Percentiles rank a stretch among this genome's conserved stretches.
phyloP scores from a whole-genome alignment of 2,113 vertebrate genomes.

The Dunckerocampus dactyliophorus region DNA sequence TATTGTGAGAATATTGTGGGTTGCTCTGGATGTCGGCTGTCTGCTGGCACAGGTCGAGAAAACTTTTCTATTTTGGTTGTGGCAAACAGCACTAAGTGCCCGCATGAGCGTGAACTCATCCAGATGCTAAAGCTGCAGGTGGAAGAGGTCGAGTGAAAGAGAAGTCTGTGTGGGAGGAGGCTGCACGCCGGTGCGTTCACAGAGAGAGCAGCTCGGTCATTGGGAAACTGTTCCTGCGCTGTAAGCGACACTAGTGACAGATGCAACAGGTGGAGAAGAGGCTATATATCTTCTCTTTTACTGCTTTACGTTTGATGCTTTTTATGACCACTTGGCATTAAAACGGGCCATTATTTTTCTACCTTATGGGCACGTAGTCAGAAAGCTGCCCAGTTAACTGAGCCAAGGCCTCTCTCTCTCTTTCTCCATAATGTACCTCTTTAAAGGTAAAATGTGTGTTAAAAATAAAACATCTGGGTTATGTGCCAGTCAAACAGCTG shows the following conservation, averaged over 20 bases:
- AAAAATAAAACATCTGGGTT: neutral
- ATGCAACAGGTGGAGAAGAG: slow-evolving; percentile 2
- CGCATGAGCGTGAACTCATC: neutral
- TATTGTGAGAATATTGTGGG: neutral
- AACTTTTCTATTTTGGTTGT: neutral
- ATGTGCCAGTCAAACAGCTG: neutral
- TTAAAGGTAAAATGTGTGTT: slow-evolving; percentile 2
- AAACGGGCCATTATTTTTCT: slow-evolving; percentile 7
- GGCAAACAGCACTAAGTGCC: neutral
- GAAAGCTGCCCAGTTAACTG: slow-evolving; percentile 1
- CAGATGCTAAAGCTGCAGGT: neutral
- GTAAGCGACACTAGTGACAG: neutral
- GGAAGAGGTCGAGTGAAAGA: neutral
- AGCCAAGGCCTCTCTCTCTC: neutral
- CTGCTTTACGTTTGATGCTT: slow-evolving; percentile 4
- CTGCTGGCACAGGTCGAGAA: neutral
- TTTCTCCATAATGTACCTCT: neutral
- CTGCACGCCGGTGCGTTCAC: neutral
- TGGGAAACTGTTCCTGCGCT: neutral
- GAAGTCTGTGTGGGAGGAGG: neutral
- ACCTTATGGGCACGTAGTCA: slow-evolving; percentile 7
- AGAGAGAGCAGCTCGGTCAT: neutral
- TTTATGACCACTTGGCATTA: slow-evolving; percentile 13
- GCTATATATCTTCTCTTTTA: slow-evolving; percentile 1
- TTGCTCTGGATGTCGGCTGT: neutral